Percentiles rank a stretch among this genome's conserved stretches.
Evolutionary conservation across 2,888 invertebrate species (phyloP).

Genomic region (Pachymerium ferrugineum): DNA sequence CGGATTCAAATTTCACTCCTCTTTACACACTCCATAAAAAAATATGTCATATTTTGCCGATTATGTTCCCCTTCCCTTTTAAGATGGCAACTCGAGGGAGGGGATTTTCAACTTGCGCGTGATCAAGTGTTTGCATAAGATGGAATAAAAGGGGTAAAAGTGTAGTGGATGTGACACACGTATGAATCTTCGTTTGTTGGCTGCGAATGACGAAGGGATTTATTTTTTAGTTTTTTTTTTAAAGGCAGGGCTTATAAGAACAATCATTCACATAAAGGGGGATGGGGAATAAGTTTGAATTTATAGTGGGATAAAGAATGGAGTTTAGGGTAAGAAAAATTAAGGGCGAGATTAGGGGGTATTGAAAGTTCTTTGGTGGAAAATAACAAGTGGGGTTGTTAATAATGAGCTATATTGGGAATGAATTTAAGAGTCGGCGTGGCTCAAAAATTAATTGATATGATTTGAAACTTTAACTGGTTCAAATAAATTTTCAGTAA

Average conservation of each 20-base stretch:
- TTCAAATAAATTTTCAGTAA: too few relatives aligned
- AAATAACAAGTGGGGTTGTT: too few relatives aligned
- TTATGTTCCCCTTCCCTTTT: background rate
- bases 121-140: background rate
- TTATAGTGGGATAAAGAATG: too few relatives aligned
- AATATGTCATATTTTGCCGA: background rate
- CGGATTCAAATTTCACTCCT: constrained; percentile 22
- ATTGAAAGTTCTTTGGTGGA: too few relatives aligned
- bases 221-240: too few relatives aligned
- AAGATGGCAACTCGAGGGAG: constrained; percentile 19
- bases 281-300: background rate
- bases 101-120: background rate
- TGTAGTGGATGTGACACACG: background rate
- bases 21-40: constrained; percentile 11
- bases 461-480: too few relatives aligned
- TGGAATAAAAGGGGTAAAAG: constrained; percentile 24
- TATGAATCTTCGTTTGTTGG: constrained; percentile 16
- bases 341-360: too few relatives aligned
- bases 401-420: too few relatives aligned
- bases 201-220: background rate
- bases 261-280: background rate
- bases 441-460: too few relatives aligned
- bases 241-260: background rate
- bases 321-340: too few relatives aligned
- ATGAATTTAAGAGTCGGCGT: too few relatives aligned